phyloP scores from a whole-genome alignment of 2,888 invertebrate genomes.

The Temnothorax rugatulus region DNA sequence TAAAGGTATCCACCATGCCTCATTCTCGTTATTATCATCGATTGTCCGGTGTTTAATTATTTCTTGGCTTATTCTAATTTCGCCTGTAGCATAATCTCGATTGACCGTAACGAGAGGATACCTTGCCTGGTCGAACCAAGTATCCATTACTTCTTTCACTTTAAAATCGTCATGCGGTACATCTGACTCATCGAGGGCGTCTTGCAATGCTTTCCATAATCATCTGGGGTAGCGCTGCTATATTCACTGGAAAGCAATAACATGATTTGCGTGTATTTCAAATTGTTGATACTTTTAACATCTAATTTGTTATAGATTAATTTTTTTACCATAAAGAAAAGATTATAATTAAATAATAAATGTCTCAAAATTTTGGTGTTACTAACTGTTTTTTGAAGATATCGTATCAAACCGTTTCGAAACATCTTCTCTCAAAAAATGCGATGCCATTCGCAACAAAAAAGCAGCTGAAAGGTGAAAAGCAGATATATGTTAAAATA shows the following conservation, averaged over 20 bases:
- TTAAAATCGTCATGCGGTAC: constrained; percentile 81
- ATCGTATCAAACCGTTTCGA: constrained; percentile 83
- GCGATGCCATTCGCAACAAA: constrained; percentile 88
- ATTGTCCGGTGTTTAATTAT: no score
- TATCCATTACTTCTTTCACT: constrained; percentile 83
- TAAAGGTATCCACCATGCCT: constrained; percentile 78
- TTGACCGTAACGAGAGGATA: constrained; percentile 89
- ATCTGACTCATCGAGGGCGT: constrained; percentile 43
- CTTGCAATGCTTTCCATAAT: constrained; percentile 85
- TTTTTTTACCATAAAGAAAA: not conserved
- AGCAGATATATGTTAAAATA: no score
- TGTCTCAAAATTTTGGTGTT: not conserved
- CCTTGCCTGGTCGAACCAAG: constrained; percentile 90
- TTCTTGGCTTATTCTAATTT: constrained; percentile 86
- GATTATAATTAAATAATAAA: not conserved
- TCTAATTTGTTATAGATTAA: not conserved
- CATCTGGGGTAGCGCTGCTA: constrained; percentile 86
- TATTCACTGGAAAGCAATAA: constrained; percentile 60
- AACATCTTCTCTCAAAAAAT: constrained; percentile 86
- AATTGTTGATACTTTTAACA: not conserved
- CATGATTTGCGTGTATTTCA: not conserved
- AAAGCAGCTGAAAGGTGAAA: constrained; percentile 77
- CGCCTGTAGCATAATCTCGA: constrained; percentile 86
- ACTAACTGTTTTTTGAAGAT: constrained; percentile 79
- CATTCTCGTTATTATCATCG: not conserved